Conservation (phyloP, 1,140 invertebrate species). For the Leguminivora glycinivorella region DNA sequence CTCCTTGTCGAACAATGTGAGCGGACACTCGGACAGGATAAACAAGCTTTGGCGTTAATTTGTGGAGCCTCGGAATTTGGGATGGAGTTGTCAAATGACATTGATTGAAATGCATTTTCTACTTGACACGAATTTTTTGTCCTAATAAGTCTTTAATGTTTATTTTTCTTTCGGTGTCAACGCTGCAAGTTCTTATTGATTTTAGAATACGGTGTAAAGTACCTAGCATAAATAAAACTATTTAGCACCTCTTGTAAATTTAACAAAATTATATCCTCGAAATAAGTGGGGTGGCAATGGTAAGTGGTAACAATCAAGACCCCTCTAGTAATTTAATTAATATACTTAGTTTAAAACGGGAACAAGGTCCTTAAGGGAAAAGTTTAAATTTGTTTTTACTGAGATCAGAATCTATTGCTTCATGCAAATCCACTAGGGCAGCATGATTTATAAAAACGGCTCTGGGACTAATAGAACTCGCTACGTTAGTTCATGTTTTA, state of each 20-base stretch:
- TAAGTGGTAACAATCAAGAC: too few relatives aligned
- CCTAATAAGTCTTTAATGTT: too few relatives aligned
- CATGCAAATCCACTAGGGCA: background rate
- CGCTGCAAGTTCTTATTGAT: too few relatives aligned
- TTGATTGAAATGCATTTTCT: background rate
- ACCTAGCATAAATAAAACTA: background rate
- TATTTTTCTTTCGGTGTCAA: too few relatives aligned
- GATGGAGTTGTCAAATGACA: background rate
- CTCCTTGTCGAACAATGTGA: background rate
- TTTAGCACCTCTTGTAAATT: too few relatives aligned
- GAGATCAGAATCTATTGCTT: background rate
- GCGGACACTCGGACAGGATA: background rate
- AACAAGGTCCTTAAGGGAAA: background rate
- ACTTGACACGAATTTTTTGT: background rate
- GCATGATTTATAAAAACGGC: background rate
- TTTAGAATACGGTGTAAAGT: background rate
- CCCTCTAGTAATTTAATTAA: background rate
- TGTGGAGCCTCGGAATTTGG: background rate
- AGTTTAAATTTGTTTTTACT: background rate
- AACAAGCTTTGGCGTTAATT: background rate
- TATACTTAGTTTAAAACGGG: too few relatives aligned
- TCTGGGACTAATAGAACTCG: conserved; percentile 31
- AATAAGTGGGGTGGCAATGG: too few relatives aligned
- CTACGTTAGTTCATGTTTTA: conserved; percentile 43
- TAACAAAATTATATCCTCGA: too few relatives aligned